A percentile compares a stretch with the other conserved stretches of the same genome.
phyloP scores from a whole-genome alignment of 2,888 invertebrate genomes.

The Andrena flavipes region DNA sequence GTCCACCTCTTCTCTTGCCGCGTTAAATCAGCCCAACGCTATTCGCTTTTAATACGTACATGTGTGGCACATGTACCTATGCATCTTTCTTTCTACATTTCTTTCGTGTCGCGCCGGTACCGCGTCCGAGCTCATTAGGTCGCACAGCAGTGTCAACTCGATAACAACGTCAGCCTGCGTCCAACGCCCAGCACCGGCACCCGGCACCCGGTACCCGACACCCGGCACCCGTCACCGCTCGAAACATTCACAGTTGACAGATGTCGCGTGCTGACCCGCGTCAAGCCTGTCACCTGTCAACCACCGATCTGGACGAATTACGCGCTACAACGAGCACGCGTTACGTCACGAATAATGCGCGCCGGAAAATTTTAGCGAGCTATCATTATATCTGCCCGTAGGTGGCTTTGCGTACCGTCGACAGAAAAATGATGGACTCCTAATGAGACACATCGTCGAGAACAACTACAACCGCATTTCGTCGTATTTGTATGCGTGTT shows the following conservation, averaged over 20 bases:
- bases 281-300: constrained; percentile 82
- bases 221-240: constrained; percentile 73
- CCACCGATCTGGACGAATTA: constrained; percentile 81
- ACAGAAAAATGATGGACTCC: constrained; percentile 71
- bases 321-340: constrained; percentile 76
- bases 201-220: constrained; percentile 62
- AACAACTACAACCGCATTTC: constrained; percentile 11
- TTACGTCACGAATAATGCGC: constrained; percentile 75
- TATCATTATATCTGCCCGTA: constrained; percentile 72
- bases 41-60: not conserved
- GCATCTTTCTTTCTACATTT: constrained; percentile 36
- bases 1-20: too few species aligned
- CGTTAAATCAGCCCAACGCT: too few species aligned
- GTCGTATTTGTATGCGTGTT: not conserved
- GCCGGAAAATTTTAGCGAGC: constrained; percentile 71
- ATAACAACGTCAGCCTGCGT: constrained; percentile 71
- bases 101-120: constrained; percentile 25
- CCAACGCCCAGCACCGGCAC: constrained; percentile 54
- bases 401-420: constrained; percentile 50
- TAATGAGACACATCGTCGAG: constrained; percentile 52
- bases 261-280: constrained; percentile 80
- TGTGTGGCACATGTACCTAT: constrained; percentile 22
- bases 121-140: constrained; percentile 65
- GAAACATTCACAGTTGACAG: constrained; percentile 82
- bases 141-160: constrained; percentile 69